These are phyloP conservation scores for Drosophila miranda DNA, from an alignment of 1,140 invertebrate genomes.

Conservation along the genomic window DNA sequence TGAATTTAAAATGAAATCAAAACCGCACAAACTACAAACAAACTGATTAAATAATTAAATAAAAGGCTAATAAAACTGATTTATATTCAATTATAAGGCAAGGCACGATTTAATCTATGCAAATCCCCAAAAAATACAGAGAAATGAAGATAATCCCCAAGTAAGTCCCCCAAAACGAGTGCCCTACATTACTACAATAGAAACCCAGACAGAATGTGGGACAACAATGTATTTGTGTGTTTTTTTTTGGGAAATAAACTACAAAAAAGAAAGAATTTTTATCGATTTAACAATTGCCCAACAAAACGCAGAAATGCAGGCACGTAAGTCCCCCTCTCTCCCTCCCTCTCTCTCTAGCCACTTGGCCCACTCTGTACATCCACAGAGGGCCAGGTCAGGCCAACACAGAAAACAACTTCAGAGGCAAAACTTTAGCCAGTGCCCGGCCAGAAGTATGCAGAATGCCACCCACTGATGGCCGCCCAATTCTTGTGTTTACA, in stretches of 20 bases:
- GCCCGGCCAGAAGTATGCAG: constrained; percentile 40
- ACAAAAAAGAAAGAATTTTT: constrained; percentile 31
- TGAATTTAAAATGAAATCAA: too few species aligned
- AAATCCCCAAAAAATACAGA: too few species aligned
- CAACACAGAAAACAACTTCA: constrained; percentile 13
- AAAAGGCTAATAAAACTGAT: too few species aligned
- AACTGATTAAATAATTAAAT: too few species aligned
- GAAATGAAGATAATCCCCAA: too few species aligned
- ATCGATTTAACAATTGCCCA: constrained; percentile 71
- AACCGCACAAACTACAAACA: too few species aligned
- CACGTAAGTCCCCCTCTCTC: constrained; percentile 21
- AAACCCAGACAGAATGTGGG: constrained; percentile 14
- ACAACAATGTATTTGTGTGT: not conserved
- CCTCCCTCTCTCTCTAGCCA: not conserved
- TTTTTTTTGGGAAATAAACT: constrained; percentile 17
- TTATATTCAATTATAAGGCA: too few species aligned
- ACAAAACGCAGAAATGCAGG: constrained; percentile 47
- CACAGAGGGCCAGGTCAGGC: too few species aligned
- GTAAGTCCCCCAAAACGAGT: too few species aligned
- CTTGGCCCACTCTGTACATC: constrained; percentile 42
- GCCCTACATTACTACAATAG: not conserved
- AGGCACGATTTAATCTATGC: too few species aligned
- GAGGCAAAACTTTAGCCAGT: constrained; percentile 7
- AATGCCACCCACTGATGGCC: constrained; percentile 11
- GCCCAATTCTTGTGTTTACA: constrained; percentile 27